These are phyloP conservation scores for Parapristionchus giblindavisi DNA, from an alignment of 2,888 invertebrate genomes.

Conservation along the genomic window DNA sequence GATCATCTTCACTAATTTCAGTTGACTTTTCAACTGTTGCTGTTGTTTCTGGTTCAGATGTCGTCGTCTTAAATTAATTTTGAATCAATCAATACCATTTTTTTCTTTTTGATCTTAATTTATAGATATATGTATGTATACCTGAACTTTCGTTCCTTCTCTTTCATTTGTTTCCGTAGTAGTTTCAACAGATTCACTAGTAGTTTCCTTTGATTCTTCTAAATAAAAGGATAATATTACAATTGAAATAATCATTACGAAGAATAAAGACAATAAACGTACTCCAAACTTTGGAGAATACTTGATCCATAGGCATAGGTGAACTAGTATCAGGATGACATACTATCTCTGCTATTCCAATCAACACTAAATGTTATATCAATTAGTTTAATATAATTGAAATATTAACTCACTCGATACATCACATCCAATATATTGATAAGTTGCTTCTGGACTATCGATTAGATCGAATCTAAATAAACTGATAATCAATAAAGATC, in stretches of 20 bases:
- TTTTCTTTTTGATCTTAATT: no score
- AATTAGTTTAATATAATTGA: neutral
- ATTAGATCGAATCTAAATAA: slow-evolving; percentile 62
- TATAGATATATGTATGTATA: neutral
- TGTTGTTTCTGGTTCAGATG: neutral
- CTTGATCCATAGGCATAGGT: neutral
- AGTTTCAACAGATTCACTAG: neutral
- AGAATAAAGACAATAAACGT: neutral
- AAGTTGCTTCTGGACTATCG: slow-evolving; percentile 54
- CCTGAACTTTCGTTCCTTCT: neutral
- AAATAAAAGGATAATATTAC: neutral
- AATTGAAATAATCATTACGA: neutral
- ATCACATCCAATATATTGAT: slow-evolving; percentile 65
- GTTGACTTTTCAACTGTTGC: neutral
- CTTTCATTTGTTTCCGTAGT: neutral
- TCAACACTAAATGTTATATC: slow-evolving; percentile 8
- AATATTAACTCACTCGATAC: slow-evolving; percentile 48
- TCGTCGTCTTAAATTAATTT: no score
- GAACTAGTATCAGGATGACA: slow-evolving; percentile 7
- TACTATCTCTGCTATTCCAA: slow-evolving; percentile 36
- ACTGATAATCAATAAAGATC: neutral
- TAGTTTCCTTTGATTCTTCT: slow-evolving; percentile 5
- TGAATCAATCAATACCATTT: no score
- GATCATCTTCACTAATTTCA: slow-evolving; percentile 6
- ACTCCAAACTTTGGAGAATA: slow-evolving; percentile 37